These are phyloP conservation scores for Heterodera filipjevi DNA, from an alignment of 2,888 invertebrate species.

Conservation along the genomic window DNA sequence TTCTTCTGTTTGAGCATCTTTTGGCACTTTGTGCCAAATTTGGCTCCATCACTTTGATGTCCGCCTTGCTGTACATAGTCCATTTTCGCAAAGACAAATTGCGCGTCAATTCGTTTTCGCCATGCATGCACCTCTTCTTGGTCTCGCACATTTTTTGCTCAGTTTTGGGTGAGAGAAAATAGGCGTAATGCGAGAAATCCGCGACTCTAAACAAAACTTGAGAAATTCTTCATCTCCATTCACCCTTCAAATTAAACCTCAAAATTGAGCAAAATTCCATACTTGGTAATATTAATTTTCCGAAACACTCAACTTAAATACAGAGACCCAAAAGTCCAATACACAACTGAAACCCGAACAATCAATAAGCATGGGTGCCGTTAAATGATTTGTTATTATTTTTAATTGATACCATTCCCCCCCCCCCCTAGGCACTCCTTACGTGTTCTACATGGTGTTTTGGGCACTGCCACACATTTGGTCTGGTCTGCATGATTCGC, in stretches of 20 bases:
- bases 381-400: not conserved
- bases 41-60: not conserved
- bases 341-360: not conserved
- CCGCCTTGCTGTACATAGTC: not conserved
- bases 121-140: not conserved
- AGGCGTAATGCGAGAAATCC: not conserved
- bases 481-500: not conserved
- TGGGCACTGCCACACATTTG: constrained; percentile 2
- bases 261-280: too few species aligned
- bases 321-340: too few species aligned
- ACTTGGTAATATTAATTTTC: too few species aligned
- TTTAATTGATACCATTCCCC: not conserved
- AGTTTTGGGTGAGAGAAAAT: too few species aligned
- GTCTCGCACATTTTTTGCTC: not conserved
- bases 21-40: not conserved
- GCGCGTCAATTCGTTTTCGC: not conserved
- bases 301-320: too few species aligned
- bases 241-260: too few species aligned
- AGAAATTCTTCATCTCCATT: not conserved
- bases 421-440: not conserved
- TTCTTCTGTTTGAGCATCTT: not conserved
- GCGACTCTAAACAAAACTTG: not conserved
- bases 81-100: constrained; percentile 2
- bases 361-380: too few species aligned
- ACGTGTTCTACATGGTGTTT: not conserved